phyloP scores from a whole-genome alignment of 2,797 vertebrate genomes.

The Rhodeus uyekii region DNA sequence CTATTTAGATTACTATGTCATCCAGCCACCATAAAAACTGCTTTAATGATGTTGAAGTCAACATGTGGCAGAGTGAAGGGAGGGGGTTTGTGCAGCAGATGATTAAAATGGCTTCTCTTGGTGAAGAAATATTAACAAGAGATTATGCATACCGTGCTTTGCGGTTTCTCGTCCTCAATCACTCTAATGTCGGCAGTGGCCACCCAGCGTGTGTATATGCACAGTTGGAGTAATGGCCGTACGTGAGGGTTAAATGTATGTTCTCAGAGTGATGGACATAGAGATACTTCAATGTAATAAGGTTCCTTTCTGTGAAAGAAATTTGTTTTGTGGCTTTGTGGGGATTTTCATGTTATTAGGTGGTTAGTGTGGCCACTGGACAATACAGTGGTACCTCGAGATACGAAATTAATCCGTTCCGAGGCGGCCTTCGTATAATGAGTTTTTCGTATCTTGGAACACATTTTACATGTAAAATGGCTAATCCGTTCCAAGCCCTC shows the following conservation, averaged over 20 bases:
- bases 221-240: background rate
- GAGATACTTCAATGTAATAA: background rate
- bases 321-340: background rate
- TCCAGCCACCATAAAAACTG: constrained; percentile 60
- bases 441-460: no score
- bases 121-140: constrained; percentile 42
- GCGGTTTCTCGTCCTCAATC: constrained; percentile 44
- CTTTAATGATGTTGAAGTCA: constrained; percentile 64
- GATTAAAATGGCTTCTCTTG: constrained; percentile 53
- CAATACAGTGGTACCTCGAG: no score
- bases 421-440: no score
- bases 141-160: constrained; percentile 12
- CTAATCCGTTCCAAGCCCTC: no score
- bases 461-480: no score
- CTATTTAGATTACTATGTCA: constrained; percentile 68
- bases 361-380: background rate
- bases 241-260: background rate
- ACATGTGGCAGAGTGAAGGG: constrained; percentile 55
- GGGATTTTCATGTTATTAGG: background rate
- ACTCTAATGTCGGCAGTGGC: constrained; percentile 30
- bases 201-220: constrained; percentile 34
- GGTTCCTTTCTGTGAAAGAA: background rate
- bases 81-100: constrained; percentile 49
- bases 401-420: no score
- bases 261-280: constrained; percentile 2